Percentiles rank a stretch among this genome's conserved stretches.
Evolutionary conservation across 2,113 vertebrate genomes (phyloP).

Genomic region (Paracanthobrama guichenoti): DNA sequence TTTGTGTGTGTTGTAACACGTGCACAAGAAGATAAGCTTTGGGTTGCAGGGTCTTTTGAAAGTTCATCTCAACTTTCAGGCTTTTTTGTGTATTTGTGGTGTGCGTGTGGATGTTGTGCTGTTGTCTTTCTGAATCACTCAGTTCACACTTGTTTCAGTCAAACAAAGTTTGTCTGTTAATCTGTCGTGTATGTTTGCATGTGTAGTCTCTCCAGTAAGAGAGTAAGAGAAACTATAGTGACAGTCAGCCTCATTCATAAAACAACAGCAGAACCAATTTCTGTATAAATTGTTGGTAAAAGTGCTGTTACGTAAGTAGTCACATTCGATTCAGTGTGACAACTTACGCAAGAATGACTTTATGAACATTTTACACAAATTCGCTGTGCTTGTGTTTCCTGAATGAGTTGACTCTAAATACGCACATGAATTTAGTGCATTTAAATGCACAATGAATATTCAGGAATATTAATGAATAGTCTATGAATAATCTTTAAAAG

Average conservation of each 20-base stretch:
- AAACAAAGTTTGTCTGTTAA: conserved; percentile 2
- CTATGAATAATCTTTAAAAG: too few species aligned
- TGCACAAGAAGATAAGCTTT: conserved; percentile 1
- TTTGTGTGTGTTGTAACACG: conserved; percentile 19
- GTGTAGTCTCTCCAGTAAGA: neutral
- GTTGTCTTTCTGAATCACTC: neutral
- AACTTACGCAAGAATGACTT: conserved; percentile 8
- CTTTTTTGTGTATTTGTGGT: neutral
- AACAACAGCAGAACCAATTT: conserved; percentile 6
- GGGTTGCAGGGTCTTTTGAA: neutral
- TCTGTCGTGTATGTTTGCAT: conserved; percentile 12
- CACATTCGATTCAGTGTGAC: conserved; percentile 7
- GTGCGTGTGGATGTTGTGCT: neutral
- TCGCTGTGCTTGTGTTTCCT: conserved; percentile 13
- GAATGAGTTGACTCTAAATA: neutral
- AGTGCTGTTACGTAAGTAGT: neutral
- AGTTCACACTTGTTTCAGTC: neutral
- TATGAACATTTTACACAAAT: conserved; percentile 3
- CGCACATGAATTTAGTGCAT: neutral
- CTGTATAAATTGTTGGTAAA: neutral
- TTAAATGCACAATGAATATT: neutral
- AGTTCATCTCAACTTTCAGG: conserved; percentile 19
- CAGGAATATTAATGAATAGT: neutral
- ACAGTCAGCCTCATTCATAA: conserved; percentile 2
- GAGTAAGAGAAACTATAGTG: neutral